These are phyloP conservation scores for Galago senegalensis DNA, from an alignment of 2,797 vertebrate genomes.

Conservation along the genomic window DNA sequence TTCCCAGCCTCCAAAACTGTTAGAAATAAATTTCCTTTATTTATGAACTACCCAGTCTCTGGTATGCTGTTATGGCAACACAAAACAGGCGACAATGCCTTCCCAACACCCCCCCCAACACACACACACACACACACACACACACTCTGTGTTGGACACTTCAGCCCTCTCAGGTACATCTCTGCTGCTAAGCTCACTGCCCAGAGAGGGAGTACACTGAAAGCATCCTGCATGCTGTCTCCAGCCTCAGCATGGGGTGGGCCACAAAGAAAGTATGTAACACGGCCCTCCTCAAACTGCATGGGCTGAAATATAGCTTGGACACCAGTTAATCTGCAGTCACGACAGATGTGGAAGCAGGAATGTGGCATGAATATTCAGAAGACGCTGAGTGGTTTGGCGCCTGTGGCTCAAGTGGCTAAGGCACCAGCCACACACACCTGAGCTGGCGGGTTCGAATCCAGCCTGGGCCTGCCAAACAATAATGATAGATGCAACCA, in stretches of 20 bases:
- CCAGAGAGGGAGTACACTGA: background rate
- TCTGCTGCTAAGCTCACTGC: background rate
- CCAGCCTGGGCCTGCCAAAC: too few species aligned
- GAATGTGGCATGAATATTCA: fast-evolving
- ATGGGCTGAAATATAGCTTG: background rate
- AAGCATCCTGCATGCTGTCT: background rate
- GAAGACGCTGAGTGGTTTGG: background rate
- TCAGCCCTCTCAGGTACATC: background rate
- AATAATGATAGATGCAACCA: too few species aligned
- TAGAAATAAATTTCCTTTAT: background rate
- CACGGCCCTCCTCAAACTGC: too few species aligned
- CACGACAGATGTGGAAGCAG: background rate
- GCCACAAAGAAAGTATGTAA: background rate
- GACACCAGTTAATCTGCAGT: background rate
- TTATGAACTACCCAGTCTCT: background rate
- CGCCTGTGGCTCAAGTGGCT: too few species aligned
- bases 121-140: too few species aligned
- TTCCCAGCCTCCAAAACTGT: background rate
- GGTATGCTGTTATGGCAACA: background rate
- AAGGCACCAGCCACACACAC: too few species aligned
- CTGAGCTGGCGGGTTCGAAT: too few species aligned
- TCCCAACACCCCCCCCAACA: background rate
- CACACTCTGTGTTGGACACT: background rate
- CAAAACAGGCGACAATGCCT: background rate
- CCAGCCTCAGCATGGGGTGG: fast-evolving